Evolutionary conservation across 1,140 invertebrate genomes (phyloP), one percentile per base, ranked within the genome.

Genomic region (Polypedilum vanderplanki): DNA sequence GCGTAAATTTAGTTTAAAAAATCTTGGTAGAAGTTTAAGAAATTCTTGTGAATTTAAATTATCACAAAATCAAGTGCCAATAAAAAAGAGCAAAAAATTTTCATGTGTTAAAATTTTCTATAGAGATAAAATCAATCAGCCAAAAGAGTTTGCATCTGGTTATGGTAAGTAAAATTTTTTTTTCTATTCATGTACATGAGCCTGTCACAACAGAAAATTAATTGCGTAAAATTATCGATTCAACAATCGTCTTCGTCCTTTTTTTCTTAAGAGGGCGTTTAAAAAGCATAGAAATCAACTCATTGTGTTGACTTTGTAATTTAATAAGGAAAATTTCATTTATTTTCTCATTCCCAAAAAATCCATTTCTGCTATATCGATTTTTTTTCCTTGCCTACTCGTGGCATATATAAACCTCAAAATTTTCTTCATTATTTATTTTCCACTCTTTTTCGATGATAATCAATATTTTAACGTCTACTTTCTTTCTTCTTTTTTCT

Each of bases 211-310:
- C 17, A n/a, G 46, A 4, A 57, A 12, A 57, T 57, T 57, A 57
- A 57, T 57, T 57, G 46, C n/a, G n/a, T 12, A 57, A 46, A 12
- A 57, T 57, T 57, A 57, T 57, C 46, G 46, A 57, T 57, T 57
- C 46, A 57, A 57, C 46, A 57, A 57, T n/a, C 46, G 46, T 57
- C 4, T 57, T 57, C 1, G 46, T 12, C 0, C 10, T 33, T 33
- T 33, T 33, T 33, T 33, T 33, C 24, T 33, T 33, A 33, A 33
- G 24, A 33, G 24, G 46, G 1, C 24, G 24, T 33, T n/a, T 33
- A 33, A 57, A 12, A 57, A 15, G 15, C 4, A 57, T 15, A n/a
- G 8, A n/a, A 57, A 57, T 15, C n/a, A 12, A 15, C 46, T 57
- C 46, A n/a, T 57, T 57, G n/a, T 57, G 46, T 57, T 57, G 12